Conservation (phyloP, 2,888 invertebrate species). For the Herminia tarsipennalis region DNA sequence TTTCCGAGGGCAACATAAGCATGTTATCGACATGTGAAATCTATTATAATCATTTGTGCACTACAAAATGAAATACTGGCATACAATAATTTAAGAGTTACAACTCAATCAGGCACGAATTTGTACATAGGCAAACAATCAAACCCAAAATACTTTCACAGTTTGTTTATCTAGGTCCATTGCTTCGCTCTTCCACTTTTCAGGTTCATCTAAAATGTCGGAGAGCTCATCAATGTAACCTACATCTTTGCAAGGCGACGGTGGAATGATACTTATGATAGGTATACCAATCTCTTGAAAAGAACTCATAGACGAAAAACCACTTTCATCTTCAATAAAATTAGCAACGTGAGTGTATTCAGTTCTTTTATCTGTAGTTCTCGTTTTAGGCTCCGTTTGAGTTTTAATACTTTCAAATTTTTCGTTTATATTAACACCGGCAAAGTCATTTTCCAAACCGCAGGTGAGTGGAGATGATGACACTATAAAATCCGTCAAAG, state of each 20-base stretch:
- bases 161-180: slow-evolving; percentile 71
- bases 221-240: slow-evolving; percentile 63
- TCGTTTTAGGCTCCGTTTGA: slow-evolving; percentile 33
- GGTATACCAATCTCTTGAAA: slow-evolving; percentile 93
- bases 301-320: slow-evolving; percentile 94
- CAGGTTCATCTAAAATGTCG: slow-evolving; percentile 57
- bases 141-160: slow-evolving; percentile 82
- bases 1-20: slow-evolving; percentile 38
- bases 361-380: slow-evolving; percentile 54
- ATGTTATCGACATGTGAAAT: slow-evolving; percentile 23
- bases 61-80: slow-evolving; percentile 32
- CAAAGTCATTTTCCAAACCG: slow-evolving; percentile 60
- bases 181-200: slow-evolving; percentile 69
- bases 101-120: slow-evolving; percentile 41
- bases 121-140: slow-evolving; percentile 55
- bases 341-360: slow-evolving; percentile 66
- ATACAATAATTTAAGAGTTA: slow-evolving; percentile 40
- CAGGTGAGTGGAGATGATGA: slow-evolving; percentile 54
- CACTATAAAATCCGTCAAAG: slow-evolving; percentile 53
- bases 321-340: slow-evolving; percentile 91
- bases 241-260: slow-evolving; percentile 77
- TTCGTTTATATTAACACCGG: slow-evolving; percentile 50
- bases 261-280: slow-evolving; percentile 79
- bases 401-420: slow-evolving; percentile 43
- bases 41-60: slow-evolving; percentile 25